These are phyloP conservation scores for Agelaius tricolor DNA, from an alignment of 2,113 vertebrate species.

Conservation along the genomic window DNA sequence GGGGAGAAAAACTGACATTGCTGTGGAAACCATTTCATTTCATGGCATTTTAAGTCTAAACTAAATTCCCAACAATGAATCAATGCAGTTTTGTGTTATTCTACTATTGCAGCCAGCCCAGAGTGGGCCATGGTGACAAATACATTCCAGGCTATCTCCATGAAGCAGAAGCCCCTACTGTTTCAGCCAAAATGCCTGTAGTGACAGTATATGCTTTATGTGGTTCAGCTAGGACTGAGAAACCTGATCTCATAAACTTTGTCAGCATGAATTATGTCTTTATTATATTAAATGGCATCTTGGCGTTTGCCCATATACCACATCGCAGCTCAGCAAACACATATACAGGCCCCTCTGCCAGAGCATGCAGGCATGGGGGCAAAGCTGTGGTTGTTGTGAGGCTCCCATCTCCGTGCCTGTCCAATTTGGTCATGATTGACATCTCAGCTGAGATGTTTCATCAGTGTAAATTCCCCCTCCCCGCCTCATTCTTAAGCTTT, in stretches of 20 bases:
- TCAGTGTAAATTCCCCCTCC: background rate
- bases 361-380: background rate
- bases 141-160: constrained; percentile 12
- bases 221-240: background rate
- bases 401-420: background rate
- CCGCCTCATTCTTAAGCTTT: background rate
- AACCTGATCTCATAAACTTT: constrained; percentile 25
- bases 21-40: constrained; percentile 45
- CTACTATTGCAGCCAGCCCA: background rate
- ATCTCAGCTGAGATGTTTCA: background rate
- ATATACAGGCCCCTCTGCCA: background rate
- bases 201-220: constrained; percentile 36
- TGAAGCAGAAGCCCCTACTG: background rate
- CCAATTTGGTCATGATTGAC: constrained; percentile 44
- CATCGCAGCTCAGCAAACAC: background rate
- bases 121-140: background rate
- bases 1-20: constrained; percentile 16
- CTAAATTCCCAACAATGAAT: constrained; percentile 34
- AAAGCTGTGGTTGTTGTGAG: background rate
- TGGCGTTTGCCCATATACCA: background rate
- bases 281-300: constrained; percentile 1
- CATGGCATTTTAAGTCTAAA: constrained; percentile 22
- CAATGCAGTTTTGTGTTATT: constrained; percentile 20
- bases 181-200: constrained; percentile 1
- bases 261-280: constrained; percentile 3